Evolutionary conservation across 2,113 vertebrate genomes (phyloP), one percentile per base, ranked within the genome.

Genomic region (Boleophthalmus pectinirostris): DNA sequence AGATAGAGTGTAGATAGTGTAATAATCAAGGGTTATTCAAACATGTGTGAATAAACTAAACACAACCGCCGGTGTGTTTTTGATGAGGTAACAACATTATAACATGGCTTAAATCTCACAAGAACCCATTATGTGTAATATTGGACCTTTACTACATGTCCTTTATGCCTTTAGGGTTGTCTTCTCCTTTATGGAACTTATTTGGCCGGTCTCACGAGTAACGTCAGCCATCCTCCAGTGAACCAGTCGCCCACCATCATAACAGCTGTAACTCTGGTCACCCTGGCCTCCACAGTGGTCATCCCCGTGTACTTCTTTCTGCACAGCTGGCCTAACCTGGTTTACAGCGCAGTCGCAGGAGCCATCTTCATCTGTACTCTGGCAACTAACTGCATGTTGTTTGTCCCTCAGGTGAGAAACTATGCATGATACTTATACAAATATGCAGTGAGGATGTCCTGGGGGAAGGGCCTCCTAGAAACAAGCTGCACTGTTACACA

Each of bases 171-270:
- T 25, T 84, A 99, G 98, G 95, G 94, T 1, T 90, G 94, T 79
- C 91, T 98, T n/a, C 90, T 99, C 75, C 92, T 98, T 0, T 97
- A 94, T 0, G 96, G 97, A 47, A 95, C 94, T 1, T 98, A 98
- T 83, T 90, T 99, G 90, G 97, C 97, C 0, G 98, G 98, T 68
- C 92, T 98, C 87, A 98, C 97, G 0, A 94, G 94, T 80, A 95
- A 94, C 0, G 92, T 99, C 82, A 99, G 97, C 89, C 95, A 95
- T 72, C 95, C 97, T 1, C 98, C 98, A 0, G 96, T 99, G 82
- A 99, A 98, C 91, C 98, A 99, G 89, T 97, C 98, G 64, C 86
- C 95, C 83, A 96, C 95, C 64, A 96, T 98, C 90, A 94, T 96
- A 14, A 93, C 95, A 0, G 94, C 95, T 1, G 95, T 96, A 85